Percentiles rank a stretch among this genome's conserved stretches.
phyloP scores from a whole-genome alignment of 35 echinoderm and acorn worm genomes.

The Nesometra sesokonis region DNA sequence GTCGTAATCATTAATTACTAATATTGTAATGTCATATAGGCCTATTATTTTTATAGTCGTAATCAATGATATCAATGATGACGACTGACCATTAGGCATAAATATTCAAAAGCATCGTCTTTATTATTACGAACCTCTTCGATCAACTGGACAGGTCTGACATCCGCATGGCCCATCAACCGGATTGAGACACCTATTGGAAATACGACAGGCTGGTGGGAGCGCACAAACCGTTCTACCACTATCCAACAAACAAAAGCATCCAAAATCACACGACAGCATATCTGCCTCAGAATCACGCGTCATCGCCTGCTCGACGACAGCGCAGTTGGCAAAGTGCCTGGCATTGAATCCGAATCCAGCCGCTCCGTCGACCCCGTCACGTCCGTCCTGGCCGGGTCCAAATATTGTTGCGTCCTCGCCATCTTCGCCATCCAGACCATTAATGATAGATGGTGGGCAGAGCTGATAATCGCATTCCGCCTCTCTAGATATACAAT shows the following conservation, averaged over 20 bases:
- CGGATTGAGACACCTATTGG: neutral
- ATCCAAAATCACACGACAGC: neutral
- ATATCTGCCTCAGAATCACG: neutral
- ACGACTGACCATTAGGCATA: too few species aligned
- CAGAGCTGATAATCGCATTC: neutral
- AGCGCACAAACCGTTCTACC: neutral
- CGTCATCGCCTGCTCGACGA: neutral
- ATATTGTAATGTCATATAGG: too few species aligned
- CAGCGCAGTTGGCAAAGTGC: neutral
- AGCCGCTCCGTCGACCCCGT: neutral
- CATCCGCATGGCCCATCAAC: neutral
- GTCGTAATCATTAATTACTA: too few species aligned
- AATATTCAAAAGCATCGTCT: too few species aligned
- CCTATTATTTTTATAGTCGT: too few species aligned
- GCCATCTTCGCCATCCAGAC: neutral
- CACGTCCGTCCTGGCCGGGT: neutral
- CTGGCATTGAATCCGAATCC: neutral
- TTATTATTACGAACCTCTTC: neutral
- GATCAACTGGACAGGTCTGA: neutral
- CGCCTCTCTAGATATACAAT: neutral
- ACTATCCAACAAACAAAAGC: neutral
- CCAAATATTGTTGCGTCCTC: neutral
- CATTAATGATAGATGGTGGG: neutral
- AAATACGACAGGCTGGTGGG: neutral
- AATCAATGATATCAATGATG: too few species aligned